These are phyloP conservation scores for Alentia gelatinosa DNA, from an alignment of 2,888 invertebrate genomes.

Conservation along the genomic window DNA sequence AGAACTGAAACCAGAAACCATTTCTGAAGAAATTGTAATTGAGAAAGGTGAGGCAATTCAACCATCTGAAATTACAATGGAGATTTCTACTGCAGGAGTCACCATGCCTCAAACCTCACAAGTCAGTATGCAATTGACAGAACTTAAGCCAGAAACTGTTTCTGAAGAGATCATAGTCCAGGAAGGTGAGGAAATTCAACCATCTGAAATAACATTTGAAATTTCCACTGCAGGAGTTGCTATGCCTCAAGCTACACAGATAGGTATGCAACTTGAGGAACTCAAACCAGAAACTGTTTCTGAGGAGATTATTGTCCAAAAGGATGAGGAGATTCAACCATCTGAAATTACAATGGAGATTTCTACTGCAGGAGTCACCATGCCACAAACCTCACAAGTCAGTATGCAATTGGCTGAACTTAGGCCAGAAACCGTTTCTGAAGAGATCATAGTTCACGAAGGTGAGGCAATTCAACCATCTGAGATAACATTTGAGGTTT, in stretches of 20 bases:
- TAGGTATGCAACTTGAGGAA: slow-evolving; percentile 7
- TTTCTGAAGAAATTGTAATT: not conserved
- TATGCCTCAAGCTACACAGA: not conserved
- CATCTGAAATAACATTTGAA: slow-evolving; percentile 43
- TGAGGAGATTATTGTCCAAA: slow-evolving; percentile 16
- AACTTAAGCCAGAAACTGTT: slow-evolving; percentile 5
- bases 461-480: not conserved
- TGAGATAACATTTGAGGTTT: slow-evolving; percentile 40
- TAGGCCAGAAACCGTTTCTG: slow-evolving; percentile 17
- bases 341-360: slow-evolving; percentile 51
- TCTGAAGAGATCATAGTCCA: slow-evolving; percentile 41
- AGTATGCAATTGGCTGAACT: slow-evolving; percentile 6
- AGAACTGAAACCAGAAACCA: slow-evolving; percentile 48
- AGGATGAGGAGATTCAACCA: slow-evolving; percentile 17
- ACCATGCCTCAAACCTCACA: not conserved
- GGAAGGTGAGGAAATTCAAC: slow-evolving; percentile 29
- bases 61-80: slow-evolving; percentile 35
- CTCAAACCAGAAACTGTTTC: slow-evolving; percentile 28
- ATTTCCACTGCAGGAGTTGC: slow-evolving; percentile 45
- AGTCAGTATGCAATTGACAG: not conserved
- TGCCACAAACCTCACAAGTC: not conserved
- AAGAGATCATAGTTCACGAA: not conserved
- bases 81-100: slow-evolving; percentile 24
- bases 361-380: not conserved
- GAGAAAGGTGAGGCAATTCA: not conserved